A percentile compares a stretch with the other conserved stretches of the same genome.
Evolutionary conservation across 2,888 invertebrate genomes (phyloP).

Genomic region (Crepidodera aurea): DNA sequence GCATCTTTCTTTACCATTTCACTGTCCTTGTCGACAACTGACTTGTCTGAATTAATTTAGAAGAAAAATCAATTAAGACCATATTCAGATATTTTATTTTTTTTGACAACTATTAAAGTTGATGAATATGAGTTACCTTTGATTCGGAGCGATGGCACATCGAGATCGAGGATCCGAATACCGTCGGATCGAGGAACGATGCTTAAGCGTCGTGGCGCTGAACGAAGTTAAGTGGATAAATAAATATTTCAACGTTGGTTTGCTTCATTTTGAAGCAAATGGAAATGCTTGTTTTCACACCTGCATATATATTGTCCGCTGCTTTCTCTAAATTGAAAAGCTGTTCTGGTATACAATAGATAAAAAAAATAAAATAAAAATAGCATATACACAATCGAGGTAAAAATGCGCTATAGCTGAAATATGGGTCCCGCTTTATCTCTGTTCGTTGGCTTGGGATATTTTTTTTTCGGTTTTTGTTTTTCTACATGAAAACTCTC

Average conservation of each 20-base stretch:
- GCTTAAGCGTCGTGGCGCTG: slow-evolving; percentile 36
- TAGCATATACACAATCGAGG: slow-evolving; percentile 33
- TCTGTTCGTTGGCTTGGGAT: slow-evolving; percentile 28
- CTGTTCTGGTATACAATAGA: slow-evolving; percentile 38
- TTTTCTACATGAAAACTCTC: slow-evolving; percentile 27
- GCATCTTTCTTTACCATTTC: too few species aligned
- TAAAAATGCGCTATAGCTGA: slow-evolving; percentile 34
- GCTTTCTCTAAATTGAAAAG: slow-evolving; percentile 45
- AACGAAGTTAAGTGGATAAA: slow-evolving; percentile 53
- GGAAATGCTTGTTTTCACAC: slow-evolving; percentile 49
- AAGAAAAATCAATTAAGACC: too few species aligned
- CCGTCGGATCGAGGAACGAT: slow-evolving; percentile 16
- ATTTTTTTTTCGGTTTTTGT: slow-evolving; percentile 25
- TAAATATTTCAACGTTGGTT: slow-evolving; percentile 54
- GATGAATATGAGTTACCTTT: too few species aligned
- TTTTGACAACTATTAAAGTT: too few species aligned
- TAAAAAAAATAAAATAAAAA: slow-evolving; percentile 37
- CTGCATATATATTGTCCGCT: slow-evolving; percentile 43
- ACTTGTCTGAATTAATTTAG: too few species aligned
- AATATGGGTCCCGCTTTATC: slow-evolving; percentile 32
- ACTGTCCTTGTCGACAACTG: too few species aligned
- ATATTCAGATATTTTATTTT: too few species aligned
- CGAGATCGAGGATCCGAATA: too few species aligned
- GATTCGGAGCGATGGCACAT: too few species aligned
- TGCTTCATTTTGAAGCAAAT: slow-evolving; percentile 51